These are phyloP conservation scores for Nomada ruficornis DNA, from an alignment of 2,888 invertebrate species.

Conservation along the genomic window DNA sequence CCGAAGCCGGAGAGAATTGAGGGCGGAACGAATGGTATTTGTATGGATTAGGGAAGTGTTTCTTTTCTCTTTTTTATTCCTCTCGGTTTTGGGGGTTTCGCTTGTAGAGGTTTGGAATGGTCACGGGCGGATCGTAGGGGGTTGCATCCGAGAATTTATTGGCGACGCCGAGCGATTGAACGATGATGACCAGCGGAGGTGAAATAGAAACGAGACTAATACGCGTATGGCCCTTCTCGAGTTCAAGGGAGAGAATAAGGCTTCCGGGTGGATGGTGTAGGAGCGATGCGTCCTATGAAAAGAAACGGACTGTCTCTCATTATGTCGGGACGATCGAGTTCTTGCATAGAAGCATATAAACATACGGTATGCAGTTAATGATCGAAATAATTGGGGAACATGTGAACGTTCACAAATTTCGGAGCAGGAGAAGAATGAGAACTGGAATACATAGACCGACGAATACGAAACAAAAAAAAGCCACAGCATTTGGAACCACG, in stretches of 20 bases:
- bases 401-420: background rate
- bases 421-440: too few relatives aligned
- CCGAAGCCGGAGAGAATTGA: too few relatives aligned
- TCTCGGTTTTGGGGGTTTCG: too few relatives aligned
- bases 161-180: background rate
- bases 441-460: too few relatives aligned
- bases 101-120: background rate
- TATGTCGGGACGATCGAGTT: constrained; percentile 25
- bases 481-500: too few relatives aligned
- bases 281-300: constrained; percentile 29
- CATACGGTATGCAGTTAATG: background rate
- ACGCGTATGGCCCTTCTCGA: constrained; percentile 54
- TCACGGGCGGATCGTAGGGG: background rate
- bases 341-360: background rate
- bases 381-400: background rate
- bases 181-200: constrained; percentile 24
- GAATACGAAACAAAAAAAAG: too few relatives aligned
- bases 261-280: constrained; percentile 54
- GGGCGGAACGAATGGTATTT: background rate
- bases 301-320: constrained; percentile 22
- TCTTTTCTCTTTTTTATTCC: too few relatives aligned
- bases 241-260: constrained; percentile 59
- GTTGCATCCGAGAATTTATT: background rate
- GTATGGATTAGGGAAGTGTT: too few relatives aligned
- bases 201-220: constrained; percentile 60